Evolutionary conservation across 1,140 invertebrate species (phyloP).

Genomic region (Brachystomella parvula): DNA sequence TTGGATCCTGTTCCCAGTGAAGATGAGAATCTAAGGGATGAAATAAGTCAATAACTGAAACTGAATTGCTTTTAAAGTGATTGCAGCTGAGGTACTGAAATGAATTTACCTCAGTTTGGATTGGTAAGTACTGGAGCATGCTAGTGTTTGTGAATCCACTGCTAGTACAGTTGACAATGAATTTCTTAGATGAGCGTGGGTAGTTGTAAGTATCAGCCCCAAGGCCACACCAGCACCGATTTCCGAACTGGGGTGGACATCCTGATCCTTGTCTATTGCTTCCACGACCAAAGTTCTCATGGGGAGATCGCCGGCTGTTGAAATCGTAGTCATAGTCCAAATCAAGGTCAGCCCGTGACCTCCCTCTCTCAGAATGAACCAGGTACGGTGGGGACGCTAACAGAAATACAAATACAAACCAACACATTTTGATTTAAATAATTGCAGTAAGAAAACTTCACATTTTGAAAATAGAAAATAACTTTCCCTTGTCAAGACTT

Average conservation of each 20-base stretch:
- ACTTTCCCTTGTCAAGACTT: no score
- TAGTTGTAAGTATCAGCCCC: conserved; percentile 45
- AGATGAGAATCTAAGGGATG: conserved; percentile 56
- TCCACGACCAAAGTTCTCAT: no score
- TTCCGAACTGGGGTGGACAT: conserved; percentile 40
- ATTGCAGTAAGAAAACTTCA: no score
- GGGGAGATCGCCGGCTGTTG: no score
- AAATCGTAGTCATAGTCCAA: no score
- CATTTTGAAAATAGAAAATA: no score
- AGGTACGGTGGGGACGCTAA: no score
- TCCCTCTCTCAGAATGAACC: no score
- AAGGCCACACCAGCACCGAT: conserved; percentile 40
- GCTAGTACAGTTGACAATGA: conserved; percentile 66
- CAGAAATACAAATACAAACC: no score
- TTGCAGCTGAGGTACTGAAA: no score
- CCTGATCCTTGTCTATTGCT: background rate
- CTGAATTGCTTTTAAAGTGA: conserved; percentile 12
- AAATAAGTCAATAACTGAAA: conserved; percentile 22
- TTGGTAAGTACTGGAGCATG: conserved; percentile 55
- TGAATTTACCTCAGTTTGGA: conserved; percentile 51
- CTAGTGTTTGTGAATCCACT: conserved; percentile 51
- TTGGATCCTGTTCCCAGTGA: conserved; percentile 60
- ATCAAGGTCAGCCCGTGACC: background rate
- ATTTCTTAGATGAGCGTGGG: conserved; percentile 40
- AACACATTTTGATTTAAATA: no score